A percentile compares a stretch with the other conserved stretches of the same genome.
These are phyloP conservation scores for Petrolisthes manimaculis DNA, from an alignment of 2,888 invertebrate species.

Conservation along the genomic window DNA sequence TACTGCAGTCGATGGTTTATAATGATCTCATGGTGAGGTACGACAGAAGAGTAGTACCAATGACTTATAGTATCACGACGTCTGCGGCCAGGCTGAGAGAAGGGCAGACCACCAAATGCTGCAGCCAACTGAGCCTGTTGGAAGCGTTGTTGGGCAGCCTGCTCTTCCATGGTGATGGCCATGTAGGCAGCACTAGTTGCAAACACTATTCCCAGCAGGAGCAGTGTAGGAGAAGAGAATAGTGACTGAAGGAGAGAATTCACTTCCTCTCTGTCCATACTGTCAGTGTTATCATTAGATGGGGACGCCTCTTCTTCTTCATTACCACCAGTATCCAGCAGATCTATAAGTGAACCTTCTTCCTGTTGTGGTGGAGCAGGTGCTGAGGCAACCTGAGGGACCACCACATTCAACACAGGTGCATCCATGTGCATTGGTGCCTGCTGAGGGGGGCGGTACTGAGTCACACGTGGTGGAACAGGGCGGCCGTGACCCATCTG, in stretches of 20 bases:
- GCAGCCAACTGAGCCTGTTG: conserved; percentile 52
- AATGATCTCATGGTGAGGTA: neutral
- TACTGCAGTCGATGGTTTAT: too few species aligned
- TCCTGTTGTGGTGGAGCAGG: neutral
- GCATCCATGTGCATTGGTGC: conserved; percentile 32
- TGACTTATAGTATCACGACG: neutral
- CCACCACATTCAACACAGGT: conserved; percentile 38
- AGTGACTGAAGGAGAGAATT: conserved; percentile 47
- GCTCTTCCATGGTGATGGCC: conserved; percentile 53
- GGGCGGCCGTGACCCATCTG: conserved; percentile 36
- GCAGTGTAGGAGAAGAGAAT: conserved; percentile 44
- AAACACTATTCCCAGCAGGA: conserved; percentile 41
- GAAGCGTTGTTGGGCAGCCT: conserved; percentile 43
- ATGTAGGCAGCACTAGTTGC: conserved; percentile 49
- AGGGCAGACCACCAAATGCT: conserved; percentile 33
- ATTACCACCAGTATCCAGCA: neutral
- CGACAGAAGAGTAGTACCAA: neutral
- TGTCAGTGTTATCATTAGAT: neutral
- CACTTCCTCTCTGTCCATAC: conserved; percentile 24
- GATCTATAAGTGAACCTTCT: conserved; percentile 23
- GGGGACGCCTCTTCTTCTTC: neutral
- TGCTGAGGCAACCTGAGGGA: neutral
- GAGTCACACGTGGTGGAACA: neutral
- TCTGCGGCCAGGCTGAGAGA: conserved; percentile 7
- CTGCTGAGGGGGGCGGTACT: conserved; percentile 28